Evolutionary conservation across 2,888 invertebrate genomes (phyloP).

Genomic region (Theodoxus fluviatilis): DNA sequence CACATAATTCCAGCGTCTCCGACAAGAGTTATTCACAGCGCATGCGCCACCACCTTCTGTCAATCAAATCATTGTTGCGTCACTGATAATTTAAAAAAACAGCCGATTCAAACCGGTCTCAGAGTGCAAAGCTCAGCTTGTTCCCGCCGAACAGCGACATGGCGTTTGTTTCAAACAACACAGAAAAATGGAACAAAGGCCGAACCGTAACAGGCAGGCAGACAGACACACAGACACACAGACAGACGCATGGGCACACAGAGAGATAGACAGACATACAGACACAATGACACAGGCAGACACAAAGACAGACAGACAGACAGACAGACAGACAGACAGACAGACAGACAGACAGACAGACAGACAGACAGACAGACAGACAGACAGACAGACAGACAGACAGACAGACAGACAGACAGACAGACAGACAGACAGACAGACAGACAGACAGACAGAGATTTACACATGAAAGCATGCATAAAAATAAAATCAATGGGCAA

Average conservation of each 20-base stretch:
- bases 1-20: too few relatives aligned
- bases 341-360: not conserved
- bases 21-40: too few relatives aligned
- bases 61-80: too few relatives aligned
- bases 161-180: too few relatives aligned
- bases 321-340: not conserved
- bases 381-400: slow-evolving; percentile 32
- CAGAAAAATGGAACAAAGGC: too few relatives aligned
- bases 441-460: not conserved
- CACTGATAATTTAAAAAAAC: too few relatives aligned
- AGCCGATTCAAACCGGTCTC: too few relatives aligned
- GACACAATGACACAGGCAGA: not conserved
- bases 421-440: slow-evolving; percentile 6
- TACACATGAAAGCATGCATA: not conserved
- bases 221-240: not conserved
- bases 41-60: too few relatives aligned
- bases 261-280: not conserved
- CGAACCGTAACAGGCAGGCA: too few relatives aligned
- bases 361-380: slow-evolving; percentile 24
- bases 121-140: too few relatives aligned
- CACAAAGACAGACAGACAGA: slow-evolving; percentile 20
- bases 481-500: not conserved
- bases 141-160: too few relatives aligned
- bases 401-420: slow-evolving; percentile 31
- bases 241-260: not conserved